Base-by-base conservation (phyloP, 2,888 invertebrate species). In the Conus canariensis region DNA sequence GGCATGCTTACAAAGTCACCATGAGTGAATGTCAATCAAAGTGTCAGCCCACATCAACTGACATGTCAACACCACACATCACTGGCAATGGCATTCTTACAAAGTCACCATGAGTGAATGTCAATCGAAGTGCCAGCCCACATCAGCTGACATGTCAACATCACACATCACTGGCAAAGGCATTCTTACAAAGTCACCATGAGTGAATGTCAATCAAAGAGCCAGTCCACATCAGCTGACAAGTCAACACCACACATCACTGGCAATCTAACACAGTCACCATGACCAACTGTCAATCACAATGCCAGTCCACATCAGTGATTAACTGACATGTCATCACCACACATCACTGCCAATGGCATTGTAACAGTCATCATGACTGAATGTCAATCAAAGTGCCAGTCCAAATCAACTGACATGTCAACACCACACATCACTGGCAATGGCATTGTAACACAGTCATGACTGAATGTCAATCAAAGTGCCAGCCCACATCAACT, bases 1-100 rank as follows among this genome's bases (percentile, higher is more conserved):
- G n/a, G n/a, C n/a, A n/a, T n/a, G n/a, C n/a, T n/a, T n/a, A n/a
- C n/a, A n/a, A n/a, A n/a, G n/a, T n/a, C n/a, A n/a, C n/a, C n/a
- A n/a, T n/a, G n/a, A n/a, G n/a, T n/a, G n/a, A 85, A 19, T 89
- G 89, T 85, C 58, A 74, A 74, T 64, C 74, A 82, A 45, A 64
- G 2, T 10, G 64, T 16, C 25, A 88, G 30, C 22, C n/a, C 67
- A 30, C 30, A 45, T 64, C 12, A 64, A 64, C 60, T n/a, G 64
- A 14, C 86, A n/a, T 10, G 9, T 8, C 64, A 10, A 4, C 58
- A 86, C 86, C 85, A 10, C 45, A 45, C 45, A 45, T 45, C 45
- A 45, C 45, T 45, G 45, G 45, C 45, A 45, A 45, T 45, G 45
- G 45, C 45, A 45, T 45, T 45, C 45, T 45, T 4, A 45, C 45